Base-by-base conservation (phyloP, 2,113 vertebrate species). In the Sialia sialis region DNA sequence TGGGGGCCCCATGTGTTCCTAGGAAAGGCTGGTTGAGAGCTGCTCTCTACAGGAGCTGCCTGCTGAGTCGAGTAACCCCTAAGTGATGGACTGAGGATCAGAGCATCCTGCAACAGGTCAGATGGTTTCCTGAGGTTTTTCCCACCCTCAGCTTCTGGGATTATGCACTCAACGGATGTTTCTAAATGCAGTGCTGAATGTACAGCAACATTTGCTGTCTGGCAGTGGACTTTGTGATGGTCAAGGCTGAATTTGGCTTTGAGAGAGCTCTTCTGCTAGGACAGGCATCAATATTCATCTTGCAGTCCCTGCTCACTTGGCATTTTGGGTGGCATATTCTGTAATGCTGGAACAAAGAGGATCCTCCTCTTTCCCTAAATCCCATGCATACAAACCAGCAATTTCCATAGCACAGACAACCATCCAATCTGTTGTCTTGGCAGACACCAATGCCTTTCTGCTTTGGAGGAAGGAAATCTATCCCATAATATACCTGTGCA, bases 401-500 rank as follows among this genome's bases (percentile, higher is more conserved):
- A 96, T 97, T 94, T 94, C 94, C 89, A 89, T 76, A 82, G 88
- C 66, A 75, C 69, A 84, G 90, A 90, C 90, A 92, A 73, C 87
- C 77, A 87, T 87, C 75, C 93, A 85, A 82, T 92, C 95, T 95
- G 91, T 92, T 94, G 60, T 54, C 91, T 90, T 95, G 95, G 95
- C 94, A 96, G 86, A 48, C 84, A 89, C 69, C 89, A 75, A 87
- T 89, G 93, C 38, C 54, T 94, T 82, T 87, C 84, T 79, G 16
- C 73, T 88, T 90, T 77, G 87, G 86, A 96, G 60, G 83, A 73
- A 75, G 81, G 89, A 91, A 87, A 87, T 90, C 51, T 90, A 63
- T 91, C 95, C 96, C 78, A 84, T 95, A 95, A 94, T 94, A 86
- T 92, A 93, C 95, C 88, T 85, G 77, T 90, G 82, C 84, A 86